These are phyloP conservation scores for Trinectes maculatus DNA, from an alignment of 2,113 vertebrate genomes.

Conservation along the genomic window DNA sequence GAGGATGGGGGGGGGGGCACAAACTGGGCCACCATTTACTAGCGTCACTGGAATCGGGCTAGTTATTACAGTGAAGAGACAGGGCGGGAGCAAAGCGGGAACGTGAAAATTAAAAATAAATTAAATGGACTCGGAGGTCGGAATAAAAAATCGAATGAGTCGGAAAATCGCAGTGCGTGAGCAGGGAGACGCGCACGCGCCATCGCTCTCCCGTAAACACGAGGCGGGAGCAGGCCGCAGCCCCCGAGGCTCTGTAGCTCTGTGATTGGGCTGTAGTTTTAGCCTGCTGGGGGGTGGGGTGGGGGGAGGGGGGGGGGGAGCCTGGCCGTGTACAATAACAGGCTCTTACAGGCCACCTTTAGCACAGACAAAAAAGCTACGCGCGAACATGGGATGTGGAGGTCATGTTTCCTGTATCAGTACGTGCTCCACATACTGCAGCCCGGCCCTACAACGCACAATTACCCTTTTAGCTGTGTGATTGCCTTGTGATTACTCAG, in stretches of 20 bases:
- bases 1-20: conserved; percentile 18
- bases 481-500: conserved; percentile 54
- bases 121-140: background rate
- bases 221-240: conserved; percentile 47
- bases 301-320: conserved; percentile 54
- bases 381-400: conserved; percentile 59
- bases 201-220: conserved; percentile 20
- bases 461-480: conserved; percentile 66
- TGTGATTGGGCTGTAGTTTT: conserved; percentile 67
- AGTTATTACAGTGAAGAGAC: conserved; percentile 60
- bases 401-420: conserved; percentile 65
- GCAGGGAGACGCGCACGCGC: background rate
- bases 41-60: conserved; percentile 57
- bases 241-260: conserved; percentile 61
- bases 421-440: conserved; percentile 66
- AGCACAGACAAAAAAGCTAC: conserved; percentile 58
- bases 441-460: conserved; percentile 29
- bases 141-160: too few relatives aligned
- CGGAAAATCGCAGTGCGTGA: too few relatives aligned
- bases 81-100: conserved; percentile 9
- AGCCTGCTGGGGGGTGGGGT: conserved; percentile 50
- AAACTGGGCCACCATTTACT: conserved; percentile 73
- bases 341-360: conserved; percentile 62
- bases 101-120: conserved; percentile 15
- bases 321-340: conserved; percentile 68